Base-by-base conservation (phyloP, 1,140 invertebrate species). In the Bombus pyrosoma region DNA sequence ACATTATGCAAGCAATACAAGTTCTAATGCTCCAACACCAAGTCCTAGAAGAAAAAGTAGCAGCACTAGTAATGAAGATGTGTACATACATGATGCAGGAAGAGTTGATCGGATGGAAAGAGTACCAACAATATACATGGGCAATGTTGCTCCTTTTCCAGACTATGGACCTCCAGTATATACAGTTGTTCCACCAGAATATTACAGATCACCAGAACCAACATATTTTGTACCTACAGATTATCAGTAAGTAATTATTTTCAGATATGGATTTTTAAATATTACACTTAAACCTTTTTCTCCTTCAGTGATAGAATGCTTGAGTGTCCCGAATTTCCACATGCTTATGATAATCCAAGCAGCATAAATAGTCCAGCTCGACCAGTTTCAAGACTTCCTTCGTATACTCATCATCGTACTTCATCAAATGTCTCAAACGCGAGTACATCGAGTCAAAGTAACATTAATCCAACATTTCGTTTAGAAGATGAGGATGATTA, bases 351-450 rank as follows among this genome's bases (percentile, higher is more conserved):
- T 91, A 97, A 96, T 93, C 96, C 96, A 28, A 95, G 95, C 73
- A 96, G 94, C 88, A 94, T 95, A 74, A 95, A 94, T 81, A 96
- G 95, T 86, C 95, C 96, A 9, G 94, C 95, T 39, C 94, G 96
- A 57, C 95, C 95, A 25, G 94, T 94, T 3, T 94, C 95, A 73
- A 94, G 95, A 85, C 85, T 96, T 34, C 94, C 95, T 6, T 89
- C 95, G 8, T 95, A 96, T 66, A 94, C 94, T 6, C 97, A 97
- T 92, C 95, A 96, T 83, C 95, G 97, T 80, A 97, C 97, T 8
- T 96, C 97, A 8, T 97, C 97, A 9, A 97, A 97, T 92, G 96
- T 97, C 18, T 97, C 97, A n/a, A 97, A 96, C 89, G 96, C 96
- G 10, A 96, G 96, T 83, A 96, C 95, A 22, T 95, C 96, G 18